phyloP scores from a whole-genome alignment of 2,113 vertebrate species.

The Chaenogobius annularis region DNA sequence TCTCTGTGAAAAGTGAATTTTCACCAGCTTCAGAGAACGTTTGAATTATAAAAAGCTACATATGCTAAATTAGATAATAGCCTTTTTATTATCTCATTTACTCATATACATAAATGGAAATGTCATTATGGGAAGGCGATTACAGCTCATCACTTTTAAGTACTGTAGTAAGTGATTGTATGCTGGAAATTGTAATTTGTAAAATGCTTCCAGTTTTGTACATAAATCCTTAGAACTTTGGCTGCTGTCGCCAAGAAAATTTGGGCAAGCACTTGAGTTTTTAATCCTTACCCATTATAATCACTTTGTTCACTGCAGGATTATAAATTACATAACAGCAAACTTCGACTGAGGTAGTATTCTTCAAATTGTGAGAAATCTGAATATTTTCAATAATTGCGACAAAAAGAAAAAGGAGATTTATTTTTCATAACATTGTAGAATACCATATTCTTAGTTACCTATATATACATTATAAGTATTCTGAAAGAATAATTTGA shows the following conservation, averaged over 20 bases:
- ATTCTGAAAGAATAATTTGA: too few relatives aligned
- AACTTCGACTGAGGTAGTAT: not conserved
- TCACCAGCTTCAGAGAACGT: not conserved
- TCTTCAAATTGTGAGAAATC: too few relatives aligned
- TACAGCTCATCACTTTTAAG: conserved; percentile 5
- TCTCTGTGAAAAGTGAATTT: not conserved
- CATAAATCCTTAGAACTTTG: conserved; percentile 5
- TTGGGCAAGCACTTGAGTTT: conserved; percentile 1
- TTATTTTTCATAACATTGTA: too few relatives aligned
- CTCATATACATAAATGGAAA: conserved; percentile 6
- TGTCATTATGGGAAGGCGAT: conserved; percentile 4
- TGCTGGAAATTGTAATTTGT: not conserved
- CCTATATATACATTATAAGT: too few relatives aligned
- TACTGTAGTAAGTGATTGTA: not conserved
- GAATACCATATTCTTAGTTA: too few relatives aligned
- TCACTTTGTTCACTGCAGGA: not conserved
- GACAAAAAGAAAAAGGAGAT: too few relatives aligned
- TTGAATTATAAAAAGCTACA: not conserved
- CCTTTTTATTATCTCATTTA: conserved; percentile 8
- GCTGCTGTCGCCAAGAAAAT: not conserved
- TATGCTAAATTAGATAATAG: conserved; percentile 8
- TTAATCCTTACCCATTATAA: not conserved
- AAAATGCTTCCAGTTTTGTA: conserved; percentile 1
- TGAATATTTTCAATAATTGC: too few relatives aligned
- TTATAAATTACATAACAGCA: not conserved